phyloP scores from a whole-genome alignment of 2,113 vertebrate genomes.

The Amazona vittata region DNA sequence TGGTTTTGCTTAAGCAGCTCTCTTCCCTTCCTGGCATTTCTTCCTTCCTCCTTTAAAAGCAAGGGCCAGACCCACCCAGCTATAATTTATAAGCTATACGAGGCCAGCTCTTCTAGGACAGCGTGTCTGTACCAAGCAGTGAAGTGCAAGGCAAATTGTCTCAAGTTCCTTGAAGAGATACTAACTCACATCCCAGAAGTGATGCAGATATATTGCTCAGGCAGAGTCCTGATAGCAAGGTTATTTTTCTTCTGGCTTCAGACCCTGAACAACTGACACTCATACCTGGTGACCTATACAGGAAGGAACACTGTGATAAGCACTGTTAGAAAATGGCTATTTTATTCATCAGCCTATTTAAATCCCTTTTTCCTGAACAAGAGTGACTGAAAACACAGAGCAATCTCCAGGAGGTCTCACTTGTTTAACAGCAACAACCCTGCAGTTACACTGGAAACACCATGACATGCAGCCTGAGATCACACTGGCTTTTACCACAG shows the following conservation, averaged over 20 bases:
- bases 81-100: not conserved
- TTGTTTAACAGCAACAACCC: not conserved
- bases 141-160: conserved; percentile 43
- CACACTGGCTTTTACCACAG: not conserved
- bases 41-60: not conserved
- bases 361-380: not conserved
- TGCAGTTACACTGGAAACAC: not conserved
- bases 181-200: not conserved
- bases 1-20: not conserved
- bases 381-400: not conserved
- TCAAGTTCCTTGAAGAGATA: conserved; percentile 40
- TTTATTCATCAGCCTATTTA: not conserved
- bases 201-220: not conserved
- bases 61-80: not conserved
- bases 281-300: not conserved
- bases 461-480: not conserved
- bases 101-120: not conserved
- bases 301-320: not conserved
- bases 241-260: conserved; percentile 9
- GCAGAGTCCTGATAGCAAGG: not conserved
- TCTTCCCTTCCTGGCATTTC: not conserved
- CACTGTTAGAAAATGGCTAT: not conserved
- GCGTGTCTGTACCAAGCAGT: not conserved
- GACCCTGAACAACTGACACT: not conserved
- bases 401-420: not conserved